Evolutionary conservation across 2,888 invertebrate species (phyloP).

Genomic region (Amiota minor): DNA sequence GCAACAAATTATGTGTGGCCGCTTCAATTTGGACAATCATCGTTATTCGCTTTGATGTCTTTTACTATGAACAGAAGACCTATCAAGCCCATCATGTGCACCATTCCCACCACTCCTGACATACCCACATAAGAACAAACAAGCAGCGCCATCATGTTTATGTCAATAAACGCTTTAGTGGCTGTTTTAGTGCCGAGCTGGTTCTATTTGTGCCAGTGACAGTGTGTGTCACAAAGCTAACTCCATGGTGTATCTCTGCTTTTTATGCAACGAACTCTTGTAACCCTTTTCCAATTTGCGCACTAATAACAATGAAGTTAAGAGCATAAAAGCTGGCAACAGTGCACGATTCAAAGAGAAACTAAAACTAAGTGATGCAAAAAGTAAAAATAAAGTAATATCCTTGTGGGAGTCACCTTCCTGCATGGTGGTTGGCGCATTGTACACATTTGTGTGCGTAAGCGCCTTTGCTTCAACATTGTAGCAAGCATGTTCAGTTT

Average conservation of each 20-base stretch:
- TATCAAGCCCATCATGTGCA: slow-evolving; percentile 3
- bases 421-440: slow-evolving; percentile 30
- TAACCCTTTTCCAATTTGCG: slow-evolving; percentile 40
- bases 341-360: slow-evolving; percentile 35
- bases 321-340: background rate
- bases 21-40: slow-evolving; percentile 61
- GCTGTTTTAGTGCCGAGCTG: background rate
- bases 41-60: slow-evolving; percentile 59
- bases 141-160: background rate
- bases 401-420: slow-evolving; percentile 31
- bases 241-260: slow-evolving; percentile 6
- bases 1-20: background rate
- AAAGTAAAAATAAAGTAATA: slow-evolving; percentile 27
- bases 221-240: background rate
- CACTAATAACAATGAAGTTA: slow-evolving; percentile 17
- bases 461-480: slow-evolving; percentile 12
- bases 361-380: slow-evolving; percentile 3
- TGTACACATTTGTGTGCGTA: slow-evolving; percentile 36
- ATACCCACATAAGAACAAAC: background rate
- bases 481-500: too few relatives aligned
- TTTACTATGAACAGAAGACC: slow-evolving; percentile 20
- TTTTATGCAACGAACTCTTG: slow-evolving; percentile 9
- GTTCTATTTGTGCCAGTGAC: background rate
- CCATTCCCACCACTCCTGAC: background rate
- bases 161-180: slow-evolving; percentile 28